Evolutionary conservation across 2,888 invertebrate genomes (phyloP).

Genomic region (Pegoplata infirma): DNA sequence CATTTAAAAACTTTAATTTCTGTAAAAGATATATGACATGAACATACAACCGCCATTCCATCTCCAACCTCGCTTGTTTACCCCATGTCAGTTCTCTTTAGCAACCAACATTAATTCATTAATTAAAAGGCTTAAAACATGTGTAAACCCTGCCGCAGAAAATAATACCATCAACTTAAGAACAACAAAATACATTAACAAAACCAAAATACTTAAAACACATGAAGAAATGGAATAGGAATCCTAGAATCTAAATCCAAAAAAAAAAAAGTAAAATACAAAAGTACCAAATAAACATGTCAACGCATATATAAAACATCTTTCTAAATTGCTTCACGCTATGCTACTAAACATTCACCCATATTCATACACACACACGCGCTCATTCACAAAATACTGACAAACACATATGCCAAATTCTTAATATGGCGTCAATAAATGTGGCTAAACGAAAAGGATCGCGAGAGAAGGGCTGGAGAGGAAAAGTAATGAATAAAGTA

Average conservation of each 20-base stretch:
- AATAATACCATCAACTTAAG: slow-evolving; percentile 16
- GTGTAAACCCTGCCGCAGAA: slow-evolving; percentile 32
- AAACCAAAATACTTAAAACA: not conserved
- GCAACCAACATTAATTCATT: slow-evolving; percentile 58
- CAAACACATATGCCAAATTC: slow-evolving; percentile 43
- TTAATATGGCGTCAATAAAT: slow-evolving; percentile 39
- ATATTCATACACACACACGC: slow-evolving; percentile 5
- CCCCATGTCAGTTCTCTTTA: slow-evolving; percentile 18
- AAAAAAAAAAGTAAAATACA: no score
- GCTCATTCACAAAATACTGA: no score
- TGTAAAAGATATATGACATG: slow-evolving; percentile 14
- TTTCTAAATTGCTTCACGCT: slow-evolving; percentile 57
- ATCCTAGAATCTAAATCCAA: slow-evolving; percentile 9
- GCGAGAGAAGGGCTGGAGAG: not conserved
- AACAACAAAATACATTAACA: slow-evolving; percentile 48
- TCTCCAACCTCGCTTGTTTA: not conserved
- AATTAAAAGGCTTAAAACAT: slow-evolving; percentile 61
- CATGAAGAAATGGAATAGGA: not conserved
- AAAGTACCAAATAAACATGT: slow-evolving; percentile 55
- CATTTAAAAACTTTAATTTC: slow-evolving; percentile 48
- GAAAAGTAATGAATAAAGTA: not conserved
- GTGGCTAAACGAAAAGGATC: slow-evolving; percentile 43
- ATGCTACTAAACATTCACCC: slow-evolving; percentile 18
- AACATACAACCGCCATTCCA: not conserved
- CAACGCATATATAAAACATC: slow-evolving; percentile 59